Conservation (phyloP, 2,888 invertebrate genomes). For the Drosophila koepferae region DNA sequence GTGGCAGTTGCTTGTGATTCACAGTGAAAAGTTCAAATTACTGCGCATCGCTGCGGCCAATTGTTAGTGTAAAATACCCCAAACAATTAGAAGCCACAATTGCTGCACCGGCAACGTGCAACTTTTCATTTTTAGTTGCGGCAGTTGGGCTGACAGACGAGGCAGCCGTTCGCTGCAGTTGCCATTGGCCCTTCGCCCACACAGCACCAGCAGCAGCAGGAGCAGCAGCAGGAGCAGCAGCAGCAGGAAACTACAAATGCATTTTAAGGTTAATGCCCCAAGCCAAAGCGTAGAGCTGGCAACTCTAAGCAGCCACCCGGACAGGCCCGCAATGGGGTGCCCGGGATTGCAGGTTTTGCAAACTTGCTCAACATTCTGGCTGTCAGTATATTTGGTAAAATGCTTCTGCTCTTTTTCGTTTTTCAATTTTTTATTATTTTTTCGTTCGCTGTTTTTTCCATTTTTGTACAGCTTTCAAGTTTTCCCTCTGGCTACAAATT, state of each 20-base stretch:
- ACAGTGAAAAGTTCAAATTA: conserved; percentile 54
- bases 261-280: conserved; percentile 73
- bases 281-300: conserved; percentile 41
- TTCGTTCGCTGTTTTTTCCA: not conserved
- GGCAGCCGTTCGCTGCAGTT: conserved; percentile 31
- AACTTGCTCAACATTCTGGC: conserved; percentile 69
- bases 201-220: conserved; percentile 15
- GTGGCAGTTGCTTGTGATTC: conserved; percentile 7
- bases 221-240: conserved; percentile 4
- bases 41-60: conserved; percentile 74
- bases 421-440: conserved; percentile 4
- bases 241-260: conserved; percentile 60
- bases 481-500: conserved; percentile 7
- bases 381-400: conserved; percentile 66
- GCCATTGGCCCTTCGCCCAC: conserved; percentile 17
- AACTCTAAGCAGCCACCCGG: conserved; percentile 32
- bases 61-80: conserved; percentile 76
- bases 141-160: conserved; percentile 39
- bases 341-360: conserved; percentile 51
- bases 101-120: conserved; percentile 62
- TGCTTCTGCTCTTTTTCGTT: conserved; percentile 40
- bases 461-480: conserved; percentile 29
- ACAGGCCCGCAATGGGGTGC: not conserved
- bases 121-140: conserved; percentile 71
- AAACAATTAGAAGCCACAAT: conserved; percentile 78